Evolutionary conservation across 2,797 vertebrate species (phyloP).

Genomic region (Carapus acus): DNA sequence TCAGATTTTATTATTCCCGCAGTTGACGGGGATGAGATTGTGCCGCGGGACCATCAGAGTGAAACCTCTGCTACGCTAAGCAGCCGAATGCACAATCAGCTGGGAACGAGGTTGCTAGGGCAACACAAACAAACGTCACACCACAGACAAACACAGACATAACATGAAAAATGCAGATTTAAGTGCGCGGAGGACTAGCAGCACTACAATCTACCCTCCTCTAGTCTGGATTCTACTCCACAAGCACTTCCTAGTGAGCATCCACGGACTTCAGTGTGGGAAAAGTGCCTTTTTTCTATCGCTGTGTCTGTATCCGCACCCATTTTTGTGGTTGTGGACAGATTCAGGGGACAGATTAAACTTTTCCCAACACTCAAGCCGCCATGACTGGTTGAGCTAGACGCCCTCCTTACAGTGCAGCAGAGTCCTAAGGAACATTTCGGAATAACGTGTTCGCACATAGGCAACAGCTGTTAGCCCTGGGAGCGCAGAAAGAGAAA

Average conservation of each 20-base stretch:
- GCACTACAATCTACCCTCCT: too few species aligned
- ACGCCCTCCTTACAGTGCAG: slow-evolving; percentile 71
- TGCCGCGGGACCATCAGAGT: too few species aligned
- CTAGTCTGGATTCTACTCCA: not conserved
- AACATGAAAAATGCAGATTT: not conserved
- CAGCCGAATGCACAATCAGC: too few species aligned
- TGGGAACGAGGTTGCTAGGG: not conserved
- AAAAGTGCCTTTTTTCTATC: too few species aligned
- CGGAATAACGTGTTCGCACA: slow-evolving; percentile 82
- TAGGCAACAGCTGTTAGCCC: slow-evolving; percentile 86
- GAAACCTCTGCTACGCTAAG: too few species aligned
- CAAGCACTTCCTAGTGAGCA: too few species aligned
- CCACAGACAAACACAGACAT: not conserved
- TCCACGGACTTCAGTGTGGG: slow-evolving; percentile 20
- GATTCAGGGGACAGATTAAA: too few species aligned
- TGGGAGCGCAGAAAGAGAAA: slow-evolving; percentile 62
- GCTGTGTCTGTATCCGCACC: too few species aligned
- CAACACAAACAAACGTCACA: not conserved
- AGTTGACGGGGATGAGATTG: too few species aligned
- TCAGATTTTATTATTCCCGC: too few species aligned
- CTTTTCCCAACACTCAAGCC: slow-evolving; percentile 13
- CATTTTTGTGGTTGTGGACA: too few species aligned
- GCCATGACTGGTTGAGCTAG: too few species aligned
- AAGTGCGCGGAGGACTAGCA: slow-evolving; percentile 26
- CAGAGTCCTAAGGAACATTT: slow-evolving; percentile 78